phyloP scores from a whole-genome alignment of 2,113 vertebrate genomes.

The Sebastes schlegelii region DNA sequence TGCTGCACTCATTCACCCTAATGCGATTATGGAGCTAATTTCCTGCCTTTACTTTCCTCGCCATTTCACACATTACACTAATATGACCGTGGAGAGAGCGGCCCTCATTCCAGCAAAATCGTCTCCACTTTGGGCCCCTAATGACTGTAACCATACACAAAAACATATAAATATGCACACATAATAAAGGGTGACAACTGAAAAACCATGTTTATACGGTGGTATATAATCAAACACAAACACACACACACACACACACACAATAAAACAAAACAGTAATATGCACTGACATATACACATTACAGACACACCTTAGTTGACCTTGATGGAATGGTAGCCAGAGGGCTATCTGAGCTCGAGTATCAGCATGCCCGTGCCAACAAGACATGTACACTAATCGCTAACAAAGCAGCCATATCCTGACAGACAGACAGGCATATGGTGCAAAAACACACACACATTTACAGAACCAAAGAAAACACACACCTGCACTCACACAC shows the following conservation, averaged over 20 bases:
- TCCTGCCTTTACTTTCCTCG: conserved; percentile 90
- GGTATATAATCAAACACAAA: not conserved
- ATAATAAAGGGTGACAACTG: conserved; percentile 6
- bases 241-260: not conserved
- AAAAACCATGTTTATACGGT: not conserved
- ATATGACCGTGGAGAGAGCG: conserved; percentile 75
- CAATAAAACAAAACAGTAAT: not conserved
- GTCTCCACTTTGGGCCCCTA: conserved; percentile 17
- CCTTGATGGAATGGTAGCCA: conserved; percentile 43
- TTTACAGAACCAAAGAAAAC: not conserved
- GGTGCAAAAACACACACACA: conserved; percentile 3
- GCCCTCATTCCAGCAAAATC: conserved; percentile 27
- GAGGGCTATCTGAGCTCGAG: conserved; percentile 51
- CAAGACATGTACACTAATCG: conserved; percentile 13
- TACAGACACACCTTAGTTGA: conserved; percentile 16
- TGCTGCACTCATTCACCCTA: conserved; percentile 89
- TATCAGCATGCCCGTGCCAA: conserved; percentile 41
- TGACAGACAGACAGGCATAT: conserved; percentile 3
- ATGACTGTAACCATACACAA: conserved; percentile 34
- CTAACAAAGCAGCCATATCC: conserved; percentile 31
- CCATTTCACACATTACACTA: conserved; percentile 90
- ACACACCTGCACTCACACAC: not conserved
- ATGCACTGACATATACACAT: conserved; percentile 6
- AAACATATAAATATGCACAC: conserved; percentile 19
- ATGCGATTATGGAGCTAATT: conserved; percentile 95